Evolutionary conservation across 30 jellyfish, hydroid and myxozoan species (phyloP).

Genomic region (Euphysa ruthae): DNA sequence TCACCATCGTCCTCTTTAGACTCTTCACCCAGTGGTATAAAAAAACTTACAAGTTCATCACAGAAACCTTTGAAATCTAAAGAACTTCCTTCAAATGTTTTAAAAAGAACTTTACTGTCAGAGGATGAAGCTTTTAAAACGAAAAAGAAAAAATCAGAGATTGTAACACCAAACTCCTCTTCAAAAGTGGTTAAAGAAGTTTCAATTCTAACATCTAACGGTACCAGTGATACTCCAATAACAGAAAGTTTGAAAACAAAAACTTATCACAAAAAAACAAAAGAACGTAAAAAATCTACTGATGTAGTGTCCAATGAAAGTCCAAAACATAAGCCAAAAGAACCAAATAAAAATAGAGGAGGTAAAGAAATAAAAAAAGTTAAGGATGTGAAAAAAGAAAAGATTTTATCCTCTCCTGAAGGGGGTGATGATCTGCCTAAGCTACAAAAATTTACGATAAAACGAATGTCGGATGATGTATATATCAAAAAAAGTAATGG

Average conservation of each 20-base stretch:
- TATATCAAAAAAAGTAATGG: conserved; percentile 61
- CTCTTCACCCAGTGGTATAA: conserved; percentile 13
- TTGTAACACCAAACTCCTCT: conserved; percentile 16
- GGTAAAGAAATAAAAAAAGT: conserved; percentile 47
- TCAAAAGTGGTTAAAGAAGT: conserved; percentile 45
- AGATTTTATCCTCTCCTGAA: background rate
- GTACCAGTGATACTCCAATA: conserved; percentile 33
- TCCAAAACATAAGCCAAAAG: conserved; percentile 34
- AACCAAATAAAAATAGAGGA: conserved; percentile 36
- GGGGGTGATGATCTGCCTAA: conserved; percentile 46
- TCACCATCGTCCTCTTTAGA: conserved; percentile 15
- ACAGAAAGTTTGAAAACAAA: no score
- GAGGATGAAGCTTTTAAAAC: conserved; percentile 59
- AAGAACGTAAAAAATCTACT: conserved; percentile 52
- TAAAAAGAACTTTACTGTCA: conserved; percentile 32
- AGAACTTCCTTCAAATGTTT: conserved; percentile 10
- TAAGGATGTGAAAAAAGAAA: conserved; percentile 35
- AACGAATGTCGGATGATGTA: conserved; percentile 83
- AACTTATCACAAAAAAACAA: conserved; percentile 39
- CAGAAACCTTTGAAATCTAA: conserved; percentile 40
- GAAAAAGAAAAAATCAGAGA: conserved; percentile 69
- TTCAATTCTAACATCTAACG: conserved; percentile 53
- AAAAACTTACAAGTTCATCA: conserved; percentile 15
- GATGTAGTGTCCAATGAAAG: conserved; percentile 22
- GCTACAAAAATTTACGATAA: conserved; percentile 60